Conservation (phyloP, 2,113 vertebrate genomes). For the Cyprinodon brontotheroides region DNA sequence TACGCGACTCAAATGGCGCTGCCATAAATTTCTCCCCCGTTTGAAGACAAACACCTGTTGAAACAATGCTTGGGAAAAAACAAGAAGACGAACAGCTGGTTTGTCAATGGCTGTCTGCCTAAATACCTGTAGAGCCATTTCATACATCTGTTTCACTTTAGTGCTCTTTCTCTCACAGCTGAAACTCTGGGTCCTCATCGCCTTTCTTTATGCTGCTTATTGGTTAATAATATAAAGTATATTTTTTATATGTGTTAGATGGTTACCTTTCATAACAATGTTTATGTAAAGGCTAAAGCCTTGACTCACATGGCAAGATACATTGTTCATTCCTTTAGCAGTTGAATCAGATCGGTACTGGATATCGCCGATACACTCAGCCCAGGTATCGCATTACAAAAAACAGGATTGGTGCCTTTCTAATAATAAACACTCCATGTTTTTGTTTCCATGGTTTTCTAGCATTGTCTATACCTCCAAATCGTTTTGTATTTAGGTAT, state of each 20-base stretch:
- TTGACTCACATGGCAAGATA: too few species aligned
- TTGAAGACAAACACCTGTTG: conserved; percentile 45
- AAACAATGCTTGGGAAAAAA: neutral
- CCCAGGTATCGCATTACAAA: too few species aligned
- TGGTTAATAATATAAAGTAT: too few species aligned
- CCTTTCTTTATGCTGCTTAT: conserved; percentile 18
- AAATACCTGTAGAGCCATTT: conserved; percentile 9
- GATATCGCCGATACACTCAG: too few species aligned
- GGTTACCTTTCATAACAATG: too few species aligned
- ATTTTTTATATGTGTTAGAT: too few species aligned
- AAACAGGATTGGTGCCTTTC: too few species aligned
- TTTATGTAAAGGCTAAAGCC: too few species aligned
- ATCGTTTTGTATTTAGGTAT: neutral
- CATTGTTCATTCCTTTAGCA: too few species aligned
- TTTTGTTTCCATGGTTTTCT: too few species aligned
- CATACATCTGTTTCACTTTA: conserved; percentile 22
- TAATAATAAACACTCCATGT: too few species aligned
- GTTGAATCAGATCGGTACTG: too few species aligned
- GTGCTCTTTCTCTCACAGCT: conserved; percentile 1
- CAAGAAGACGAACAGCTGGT: conserved; percentile 41
- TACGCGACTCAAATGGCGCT: neutral
- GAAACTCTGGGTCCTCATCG: conserved; percentile 13
- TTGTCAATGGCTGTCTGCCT: conserved; percentile 27
- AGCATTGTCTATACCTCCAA: neutral
- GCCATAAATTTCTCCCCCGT: conserved; percentile 39